Evolutionary conservation across 2,888 invertebrate species (phyloP).

Genomic region (Drosophila meridionalis): DNA sequence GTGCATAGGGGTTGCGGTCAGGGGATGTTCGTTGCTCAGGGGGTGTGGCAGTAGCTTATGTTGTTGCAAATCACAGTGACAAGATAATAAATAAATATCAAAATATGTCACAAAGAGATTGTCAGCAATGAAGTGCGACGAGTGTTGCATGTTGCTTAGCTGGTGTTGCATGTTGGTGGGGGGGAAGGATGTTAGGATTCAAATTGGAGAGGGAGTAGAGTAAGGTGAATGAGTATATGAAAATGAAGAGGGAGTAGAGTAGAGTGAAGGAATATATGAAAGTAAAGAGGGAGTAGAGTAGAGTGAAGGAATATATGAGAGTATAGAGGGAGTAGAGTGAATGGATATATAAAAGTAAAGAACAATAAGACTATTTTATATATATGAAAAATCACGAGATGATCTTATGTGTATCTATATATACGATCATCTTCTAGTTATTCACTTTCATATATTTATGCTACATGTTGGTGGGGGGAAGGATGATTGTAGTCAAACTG

Average conservation of each 20-base stretch:
- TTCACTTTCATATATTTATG: too few species aligned
- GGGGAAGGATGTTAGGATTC: slow-evolving; percentile 6
- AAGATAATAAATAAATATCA: slow-evolving; percentile 84
- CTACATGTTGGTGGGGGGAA: too few species aligned
- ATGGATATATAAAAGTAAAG: too few species aligned
- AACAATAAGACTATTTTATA: too few species aligned
- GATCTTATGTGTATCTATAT: too few species aligned
- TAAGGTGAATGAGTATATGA: neutral
- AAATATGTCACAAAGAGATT: slow-evolving; percentile 83
- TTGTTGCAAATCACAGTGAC: slow-evolving; percentile 75
- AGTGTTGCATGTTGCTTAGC: slow-evolving; percentile 1
- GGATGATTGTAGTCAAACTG: too few species aligned
- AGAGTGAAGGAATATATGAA: too few species aligned
- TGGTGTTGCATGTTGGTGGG: neutral
- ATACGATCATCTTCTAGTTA: too few species aligned
- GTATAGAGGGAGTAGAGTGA: too few species aligned
- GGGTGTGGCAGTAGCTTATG: slow-evolving; percentile 70
- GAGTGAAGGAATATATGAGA: too few species aligned
- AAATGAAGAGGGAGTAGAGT: too few species aligned
- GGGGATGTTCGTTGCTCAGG: slow-evolving; percentile 32
- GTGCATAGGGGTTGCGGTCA: slow-evolving; percentile 46
- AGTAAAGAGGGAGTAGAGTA: too few species aligned
- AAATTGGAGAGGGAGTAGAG: slow-evolving; percentile 43
- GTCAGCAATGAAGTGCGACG: slow-evolving; percentile 29
- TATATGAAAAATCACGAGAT: neutral